phyloP scores from a whole-genome alignment of 2,888 invertebrate species.

The Eueremaeus valkanovi region DNA sequence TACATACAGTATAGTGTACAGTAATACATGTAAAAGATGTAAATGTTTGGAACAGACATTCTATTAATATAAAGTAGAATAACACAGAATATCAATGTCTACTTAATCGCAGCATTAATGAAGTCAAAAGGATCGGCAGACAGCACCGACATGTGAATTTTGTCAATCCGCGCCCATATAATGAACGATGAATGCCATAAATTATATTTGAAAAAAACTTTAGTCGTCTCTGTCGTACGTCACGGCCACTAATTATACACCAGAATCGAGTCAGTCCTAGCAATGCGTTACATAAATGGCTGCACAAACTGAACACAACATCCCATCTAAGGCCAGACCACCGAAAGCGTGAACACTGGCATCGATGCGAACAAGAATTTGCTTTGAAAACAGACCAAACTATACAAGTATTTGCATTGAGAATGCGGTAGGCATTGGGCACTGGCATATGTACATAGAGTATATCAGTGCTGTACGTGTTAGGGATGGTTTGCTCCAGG shows the following conservation, averaged over 20 bases:
- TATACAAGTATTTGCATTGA: background rate
- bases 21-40: background rate
- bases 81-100: background rate
- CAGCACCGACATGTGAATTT: slow-evolving; percentile 14
- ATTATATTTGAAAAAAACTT: slow-evolving; percentile 7
- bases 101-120: background rate
- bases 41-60: background rate
- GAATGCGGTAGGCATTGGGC: slow-evolving; percentile 9
- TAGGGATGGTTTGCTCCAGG: background rate
- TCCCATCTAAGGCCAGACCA: background rate
- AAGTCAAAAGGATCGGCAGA: slow-evolving; percentile 9
- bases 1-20: too few species aligned
- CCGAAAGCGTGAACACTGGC: slow-evolving; percentile 10
- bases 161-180: slow-evolving; percentile 22
- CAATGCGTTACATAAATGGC: background rate
- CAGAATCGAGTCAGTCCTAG: background rate
- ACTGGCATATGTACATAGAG: background rate
- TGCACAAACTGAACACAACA: background rate
- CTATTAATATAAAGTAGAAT: background rate
- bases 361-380: background rate
- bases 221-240: slow-evolving; percentile 18
- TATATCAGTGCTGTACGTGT: background rate
- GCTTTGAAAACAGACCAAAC: background rate
- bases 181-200: slow-evolving; percentile 18
- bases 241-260: slow-evolving; percentile 18